Percentiles rank a stretch among this genome's conserved stretches.
These are phyloP conservation scores for Microtus oregoni DNA, from an alignment of 2,113 vertebrate genomes.

Conservation along the genomic window DNA sequence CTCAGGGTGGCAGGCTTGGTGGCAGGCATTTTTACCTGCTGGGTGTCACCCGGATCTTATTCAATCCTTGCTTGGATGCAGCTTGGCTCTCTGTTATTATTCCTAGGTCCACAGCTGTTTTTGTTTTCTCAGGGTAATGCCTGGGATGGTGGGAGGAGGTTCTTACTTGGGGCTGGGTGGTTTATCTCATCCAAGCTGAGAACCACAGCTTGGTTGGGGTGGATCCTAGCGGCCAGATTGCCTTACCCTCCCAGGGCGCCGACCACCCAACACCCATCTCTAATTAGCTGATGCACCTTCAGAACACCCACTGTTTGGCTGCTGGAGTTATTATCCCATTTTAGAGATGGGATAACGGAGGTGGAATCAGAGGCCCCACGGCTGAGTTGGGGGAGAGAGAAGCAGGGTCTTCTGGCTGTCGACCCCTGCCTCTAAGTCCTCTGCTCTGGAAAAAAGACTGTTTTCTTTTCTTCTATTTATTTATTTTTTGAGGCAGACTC, in stretches of 20 bases:
- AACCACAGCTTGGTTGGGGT: background rate
- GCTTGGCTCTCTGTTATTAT: background rate
- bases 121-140: background rate
- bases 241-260: background rate
- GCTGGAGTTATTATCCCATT: slow-evolving; percentile 74
- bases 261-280: slow-evolving; percentile 22
- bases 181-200: background rate
- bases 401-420: background rate
- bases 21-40: background rate
- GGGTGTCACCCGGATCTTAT: background rate
- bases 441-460: background rate
- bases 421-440: background rate
- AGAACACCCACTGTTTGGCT: slow-evolving; percentile 46
- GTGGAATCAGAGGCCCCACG: slow-evolving; percentile 41
- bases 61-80: background rate
- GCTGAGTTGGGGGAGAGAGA: background rate
- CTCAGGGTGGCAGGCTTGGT: background rate
- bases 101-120: background rate
- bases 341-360: slow-evolving; percentile 74
- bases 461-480: background rate
- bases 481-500: background rate
- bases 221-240: background rate
- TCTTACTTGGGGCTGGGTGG: background rate
- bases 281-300: slow-evolving; percentile 17
- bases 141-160: background rate